A percentile compares a stretch with the other conserved stretches of the same genome.
These are phyloP conservation scores for Calycopis cecrops DNA, from an alignment of 1,140 invertebrate genomes.

Conservation along the genomic window DNA sequence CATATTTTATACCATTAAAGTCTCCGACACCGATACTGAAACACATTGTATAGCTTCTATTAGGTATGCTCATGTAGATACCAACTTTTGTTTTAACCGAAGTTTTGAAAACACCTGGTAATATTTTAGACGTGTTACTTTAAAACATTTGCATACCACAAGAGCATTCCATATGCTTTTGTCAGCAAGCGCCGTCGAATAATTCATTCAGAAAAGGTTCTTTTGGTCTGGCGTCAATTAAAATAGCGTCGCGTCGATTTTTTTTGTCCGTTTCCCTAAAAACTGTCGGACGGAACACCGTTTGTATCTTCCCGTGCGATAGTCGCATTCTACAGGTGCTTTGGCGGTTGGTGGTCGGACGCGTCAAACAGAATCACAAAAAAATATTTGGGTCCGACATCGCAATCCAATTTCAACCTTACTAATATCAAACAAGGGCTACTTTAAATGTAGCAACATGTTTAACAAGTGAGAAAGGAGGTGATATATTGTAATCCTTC, in stretches of 20 bases:
- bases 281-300: conserved; percentile 40
- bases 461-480: not conserved
- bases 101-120: too few relatives aligned
- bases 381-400: not conserved
- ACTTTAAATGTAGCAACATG: too few relatives aligned
- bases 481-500: conserved; percentile 6
- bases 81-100: too few relatives aligned
- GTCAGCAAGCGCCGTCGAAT: conserved; percentile 34
- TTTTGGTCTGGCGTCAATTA: conserved; percentile 62
- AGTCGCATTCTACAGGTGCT: conserved; percentile 66
- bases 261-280: conserved; percentile 41
- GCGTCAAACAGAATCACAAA: conserved; percentile 36
- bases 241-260: conserved; percentile 52
- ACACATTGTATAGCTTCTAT: too few relatives aligned
- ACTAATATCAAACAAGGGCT: not conserved
- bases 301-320: conserved; percentile 64
- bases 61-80: too few relatives aligned
- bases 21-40: too few relatives aligned
- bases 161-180: conserved; percentile 28
- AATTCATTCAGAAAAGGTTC: conserved; percentile 50
- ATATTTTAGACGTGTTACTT: too few relatives aligned
- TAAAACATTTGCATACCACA: conserved; percentile 43
- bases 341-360: conserved; percentile 52
- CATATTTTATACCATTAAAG: too few relatives aligned
- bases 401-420: conserved; percentile 21